Evolutionary conservation across 2,113 vertebrate species (phyloP).

Genomic region (Etia nguti): DNA sequence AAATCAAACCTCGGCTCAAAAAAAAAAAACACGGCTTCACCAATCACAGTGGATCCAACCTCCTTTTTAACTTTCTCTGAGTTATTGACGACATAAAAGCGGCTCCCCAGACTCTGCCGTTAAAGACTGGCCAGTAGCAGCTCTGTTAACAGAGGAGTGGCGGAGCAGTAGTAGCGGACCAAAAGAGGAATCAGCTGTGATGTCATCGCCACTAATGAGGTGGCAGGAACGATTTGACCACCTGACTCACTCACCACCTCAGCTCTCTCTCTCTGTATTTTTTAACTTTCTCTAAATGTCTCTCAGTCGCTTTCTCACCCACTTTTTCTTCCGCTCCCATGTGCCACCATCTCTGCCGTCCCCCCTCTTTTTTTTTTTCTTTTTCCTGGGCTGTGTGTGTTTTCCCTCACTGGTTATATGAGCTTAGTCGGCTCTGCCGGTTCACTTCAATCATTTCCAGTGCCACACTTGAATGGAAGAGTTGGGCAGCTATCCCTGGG

Average conservation of each 20-base stretch:
- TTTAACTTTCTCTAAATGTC: conserved; percentile 39
- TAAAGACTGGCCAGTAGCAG: conserved; percentile 44
- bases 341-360: conserved; percentile 18
- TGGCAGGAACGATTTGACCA: conserved; percentile 46
- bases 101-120: conserved; percentile 21
- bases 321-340: neutral
- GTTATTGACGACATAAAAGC: conserved; percentile 47
- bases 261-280: conserved; percentile 22
- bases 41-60: neutral
- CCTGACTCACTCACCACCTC: conserved; percentile 52
- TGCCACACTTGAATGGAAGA: conserved; percentile 2
- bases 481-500: neutral
- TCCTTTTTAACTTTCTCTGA: conserved; percentile 24
- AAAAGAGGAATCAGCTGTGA: conserved; percentile 49
- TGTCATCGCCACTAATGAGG: conserved; percentile 62
- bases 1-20: neutral
- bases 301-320: neutral
- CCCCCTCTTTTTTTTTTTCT: neutral
- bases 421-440: neutral
- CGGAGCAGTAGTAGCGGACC: conserved; percentile 2
- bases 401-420: conserved; percentile 9
- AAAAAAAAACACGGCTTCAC: neutral
- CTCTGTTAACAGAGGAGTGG: neutral
- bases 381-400: neutral
- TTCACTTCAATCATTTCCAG: conserved; percentile 27